phyloP scores from a whole-genome alignment of 2,888 invertebrate genomes.

The Eustalomyia histrio region DNA sequence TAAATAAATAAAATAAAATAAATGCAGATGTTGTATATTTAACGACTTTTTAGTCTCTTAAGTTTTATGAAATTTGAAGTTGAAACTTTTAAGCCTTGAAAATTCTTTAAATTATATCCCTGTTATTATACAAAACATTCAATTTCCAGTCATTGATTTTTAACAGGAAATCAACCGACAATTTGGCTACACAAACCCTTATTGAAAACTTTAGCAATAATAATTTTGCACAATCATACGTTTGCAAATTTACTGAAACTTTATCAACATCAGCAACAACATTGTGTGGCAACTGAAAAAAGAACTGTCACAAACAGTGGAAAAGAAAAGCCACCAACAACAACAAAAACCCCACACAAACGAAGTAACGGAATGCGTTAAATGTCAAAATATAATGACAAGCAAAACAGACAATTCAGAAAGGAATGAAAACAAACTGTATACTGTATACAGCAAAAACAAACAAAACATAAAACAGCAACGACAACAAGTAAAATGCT shows the following conservation, averaged over 20 bases:
- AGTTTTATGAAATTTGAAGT: no score
- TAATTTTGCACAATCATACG: slow-evolving; percentile 42
- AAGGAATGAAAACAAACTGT: slow-evolving; percentile 54
- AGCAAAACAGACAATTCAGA: slow-evolving; percentile 64
- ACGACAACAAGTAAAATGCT: slow-evolving; percentile 29
- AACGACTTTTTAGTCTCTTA: no score
- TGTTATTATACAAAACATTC: neutral
- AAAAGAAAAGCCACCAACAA: slow-evolving; percentile 28
- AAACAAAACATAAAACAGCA: neutral
- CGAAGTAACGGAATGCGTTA: slow-evolving; percentile 62
- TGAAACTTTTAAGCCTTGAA: no score
- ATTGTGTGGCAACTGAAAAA: slow-evolving; percentile 46
- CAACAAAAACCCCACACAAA: neutral
- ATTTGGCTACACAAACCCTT: neutral
- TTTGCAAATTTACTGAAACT: slow-evolving; percentile 21
- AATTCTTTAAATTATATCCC: no score
- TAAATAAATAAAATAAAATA: no score
- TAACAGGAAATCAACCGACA: slow-evolving; percentile 37
- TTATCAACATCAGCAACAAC: slow-evolving; percentile 20
- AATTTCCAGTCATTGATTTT: slow-evolving; percentile 46
- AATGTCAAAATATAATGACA: slow-evolving; percentile 66
- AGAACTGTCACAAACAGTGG: slow-evolving; percentile 57
- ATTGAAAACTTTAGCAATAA: neutral
- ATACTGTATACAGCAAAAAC: slow-evolving; percentile 17
- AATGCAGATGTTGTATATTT: no score